Base-by-base conservation (phyloP, 1,140 invertebrate species). In the Leucophenga varia region DNA sequence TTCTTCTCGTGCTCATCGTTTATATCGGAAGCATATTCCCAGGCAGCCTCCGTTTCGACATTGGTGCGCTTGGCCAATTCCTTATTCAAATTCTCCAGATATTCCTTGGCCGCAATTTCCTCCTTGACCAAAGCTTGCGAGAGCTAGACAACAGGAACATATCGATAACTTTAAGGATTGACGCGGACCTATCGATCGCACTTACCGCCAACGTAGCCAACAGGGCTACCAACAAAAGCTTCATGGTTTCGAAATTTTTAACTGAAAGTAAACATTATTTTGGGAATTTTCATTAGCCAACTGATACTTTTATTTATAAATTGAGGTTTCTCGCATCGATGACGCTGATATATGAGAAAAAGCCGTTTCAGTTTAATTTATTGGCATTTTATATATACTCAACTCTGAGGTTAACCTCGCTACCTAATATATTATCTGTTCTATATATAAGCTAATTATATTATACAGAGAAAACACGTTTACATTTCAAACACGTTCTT, bases 1-100 rank as follows among this genome's bases (percentile, higher is more conserved):
- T 74, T 78, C 22, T 79, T 79, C 8, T 86, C 79, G 68, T 88
- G 89, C 30, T 80, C 79, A 43, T 84, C 81, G 1, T 86, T 90
- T 12, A 91, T 79, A 63, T 91, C 88, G 0, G 87, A 86, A 1
- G 81, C 82, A 55, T 89, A 91, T 6, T 78, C 79, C 88, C 88
- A 91, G 22, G 82, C 75, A 0, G 81, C 82, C 1, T 80, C 56
- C 1, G 77, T 78, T 1, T 78, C 74, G 9, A 77, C 74, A 59
- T 86, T 83, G 44, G 77, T 79, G 68, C 82, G 81, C 41, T 76
- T 51, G 2, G 79, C 80, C n/a, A 77, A 60, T 46, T 79, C 78
- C 16, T 75, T 76, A 55, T 87, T 84, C 3, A 85, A 51, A 30
- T 81, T 76, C n/a, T 78, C 52, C 42, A 87, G 75, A 54, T 84